Conservation (phyloP, 1,140 invertebrate species). For the Melipona quadrifasciata region DNA sequence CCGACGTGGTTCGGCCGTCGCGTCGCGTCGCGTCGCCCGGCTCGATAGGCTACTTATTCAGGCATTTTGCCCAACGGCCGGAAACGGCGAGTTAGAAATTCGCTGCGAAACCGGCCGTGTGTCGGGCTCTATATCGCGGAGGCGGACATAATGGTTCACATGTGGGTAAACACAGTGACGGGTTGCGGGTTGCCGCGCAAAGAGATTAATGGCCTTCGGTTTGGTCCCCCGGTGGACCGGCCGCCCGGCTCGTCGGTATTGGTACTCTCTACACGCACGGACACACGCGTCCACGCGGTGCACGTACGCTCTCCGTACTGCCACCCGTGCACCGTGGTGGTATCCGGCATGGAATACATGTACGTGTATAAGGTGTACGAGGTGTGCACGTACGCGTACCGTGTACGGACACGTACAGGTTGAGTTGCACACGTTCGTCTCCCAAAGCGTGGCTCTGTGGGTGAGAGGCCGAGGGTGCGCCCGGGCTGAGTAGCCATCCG, state of each 20-base stretch:
- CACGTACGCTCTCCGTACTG: conserved; percentile 1
- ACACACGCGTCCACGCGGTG: conserved; percentile 14
- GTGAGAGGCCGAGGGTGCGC: conserved; percentile 72
- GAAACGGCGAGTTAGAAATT: conserved; percentile 63
- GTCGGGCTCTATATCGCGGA: conserved; percentile 70
- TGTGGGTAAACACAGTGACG: conserved; percentile 82
- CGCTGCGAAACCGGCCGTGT: conserved; percentile 46
- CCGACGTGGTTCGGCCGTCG: background rate
- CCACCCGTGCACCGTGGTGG: background rate
- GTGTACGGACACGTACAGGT: background rate
- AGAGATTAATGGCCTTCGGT: conserved; percentile 79
- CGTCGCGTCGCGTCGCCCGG: background rate
- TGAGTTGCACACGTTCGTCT: conserved; percentile 14
- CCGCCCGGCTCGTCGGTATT: conserved; percentile 50
- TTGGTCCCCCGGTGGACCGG: conserved; percentile 70
- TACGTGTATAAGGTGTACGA: too few species aligned
- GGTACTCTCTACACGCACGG: conserved; percentile 24
- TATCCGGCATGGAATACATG: background rate
- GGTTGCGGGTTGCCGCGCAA: conserved; percentile 80
- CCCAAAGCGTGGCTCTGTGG: conserved; percentile 49
- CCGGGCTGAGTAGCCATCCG: conserved; percentile 75
- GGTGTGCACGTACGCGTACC: background rate
- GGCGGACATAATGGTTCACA: conserved; percentile 81
- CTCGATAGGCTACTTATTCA: conserved; percentile 41
- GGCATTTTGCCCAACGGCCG: conserved; percentile 47